Percentiles rank a stretch among this genome's conserved stretches.
Evolutionary conservation across 2,888 invertebrate species (phyloP).

Genomic region (Yponomeuta evonymella): DNA sequence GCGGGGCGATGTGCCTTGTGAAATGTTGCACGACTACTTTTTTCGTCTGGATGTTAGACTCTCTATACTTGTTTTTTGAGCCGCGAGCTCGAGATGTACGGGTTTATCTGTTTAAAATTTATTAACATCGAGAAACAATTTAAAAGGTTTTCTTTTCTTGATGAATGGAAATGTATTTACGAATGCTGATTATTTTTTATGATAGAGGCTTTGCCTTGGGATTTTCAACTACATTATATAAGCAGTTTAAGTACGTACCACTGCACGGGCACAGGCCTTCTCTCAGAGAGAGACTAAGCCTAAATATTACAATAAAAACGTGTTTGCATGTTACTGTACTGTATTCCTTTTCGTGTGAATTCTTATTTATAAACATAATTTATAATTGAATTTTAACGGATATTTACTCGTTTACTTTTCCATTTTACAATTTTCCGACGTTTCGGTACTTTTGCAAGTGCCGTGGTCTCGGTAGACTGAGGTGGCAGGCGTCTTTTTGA

Average conservation of each 20-base stretch:
- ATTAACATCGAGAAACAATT: constrained; percentile 76
- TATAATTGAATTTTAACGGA: no score
- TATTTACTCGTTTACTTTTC: no score
- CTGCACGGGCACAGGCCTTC: no score
- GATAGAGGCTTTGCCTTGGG: not conserved
- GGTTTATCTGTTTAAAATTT: constrained; percentile 76
- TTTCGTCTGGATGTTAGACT: constrained; percentile 75
- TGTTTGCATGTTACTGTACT: no score
- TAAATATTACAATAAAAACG: no score
- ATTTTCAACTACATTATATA: not conserved
- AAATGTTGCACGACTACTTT: constrained; percentile 76
- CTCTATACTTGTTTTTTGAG: constrained; percentile 72
- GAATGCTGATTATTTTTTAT: constrained; percentile 8
- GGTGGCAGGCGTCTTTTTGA: no score
- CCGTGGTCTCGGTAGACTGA: no score
- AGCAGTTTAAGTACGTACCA: not conserved
- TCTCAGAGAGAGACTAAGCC: not conserved
- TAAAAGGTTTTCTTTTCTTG: constrained; percentile 67
- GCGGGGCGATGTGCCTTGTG: constrained; percentile 73
- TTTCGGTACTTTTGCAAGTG: no score
- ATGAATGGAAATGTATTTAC: constrained; percentile 56
- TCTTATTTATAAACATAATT: no score
- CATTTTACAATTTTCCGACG: no score
- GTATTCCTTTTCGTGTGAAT: no score
- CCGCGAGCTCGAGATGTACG: constrained; percentile 73